These are phyloP conservation scores for Hexactinellida sp. DNA, from an alignment of 37 sponge, comb jelly and placozoan species.

Conservation along the genomic window DNA sequence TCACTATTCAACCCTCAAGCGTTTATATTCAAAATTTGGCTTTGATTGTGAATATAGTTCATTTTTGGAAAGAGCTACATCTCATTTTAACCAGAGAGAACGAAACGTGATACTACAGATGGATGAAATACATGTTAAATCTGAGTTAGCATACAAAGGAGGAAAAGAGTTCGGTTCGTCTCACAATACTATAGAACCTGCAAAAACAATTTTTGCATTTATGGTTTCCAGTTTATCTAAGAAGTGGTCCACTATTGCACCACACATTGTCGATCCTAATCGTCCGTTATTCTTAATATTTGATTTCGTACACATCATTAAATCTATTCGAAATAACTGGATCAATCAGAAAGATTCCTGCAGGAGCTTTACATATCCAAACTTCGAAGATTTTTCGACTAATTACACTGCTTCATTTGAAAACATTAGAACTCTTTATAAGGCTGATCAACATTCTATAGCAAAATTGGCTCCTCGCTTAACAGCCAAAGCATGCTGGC, in stretches of 20 bases:
- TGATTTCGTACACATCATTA: not conserved
- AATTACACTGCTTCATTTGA: not conserved
- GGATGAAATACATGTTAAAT: not conserved
- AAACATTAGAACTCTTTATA: not conserved
- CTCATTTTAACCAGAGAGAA: not conserved
- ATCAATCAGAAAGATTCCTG: not conserved
- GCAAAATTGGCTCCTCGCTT: not conserved
- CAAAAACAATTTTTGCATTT: not conserved
- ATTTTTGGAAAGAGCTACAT: not conserved
- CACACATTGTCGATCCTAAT: not conserved
- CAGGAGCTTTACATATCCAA: not conserved
- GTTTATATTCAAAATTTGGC: not conserved
- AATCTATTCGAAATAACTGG: not conserved
- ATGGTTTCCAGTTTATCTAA: not conserved
- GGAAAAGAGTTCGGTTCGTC: not conserved
- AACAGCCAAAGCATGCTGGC: not conserved
- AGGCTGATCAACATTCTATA: not conserved
- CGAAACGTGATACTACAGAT: not conserved
- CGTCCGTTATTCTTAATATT: not conserved
- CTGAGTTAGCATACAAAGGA: not conserved
- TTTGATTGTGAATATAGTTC: not conserved
- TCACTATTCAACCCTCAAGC: not conserved
- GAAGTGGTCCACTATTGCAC: not conserved
- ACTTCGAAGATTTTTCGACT: not conserved
- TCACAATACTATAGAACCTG: not conserved